Evolutionary conservation across 2,797 vertebrate species (phyloP), one percentile per base, ranked within the genome.

Genomic region (Tragelaphus oryx): DNA sequence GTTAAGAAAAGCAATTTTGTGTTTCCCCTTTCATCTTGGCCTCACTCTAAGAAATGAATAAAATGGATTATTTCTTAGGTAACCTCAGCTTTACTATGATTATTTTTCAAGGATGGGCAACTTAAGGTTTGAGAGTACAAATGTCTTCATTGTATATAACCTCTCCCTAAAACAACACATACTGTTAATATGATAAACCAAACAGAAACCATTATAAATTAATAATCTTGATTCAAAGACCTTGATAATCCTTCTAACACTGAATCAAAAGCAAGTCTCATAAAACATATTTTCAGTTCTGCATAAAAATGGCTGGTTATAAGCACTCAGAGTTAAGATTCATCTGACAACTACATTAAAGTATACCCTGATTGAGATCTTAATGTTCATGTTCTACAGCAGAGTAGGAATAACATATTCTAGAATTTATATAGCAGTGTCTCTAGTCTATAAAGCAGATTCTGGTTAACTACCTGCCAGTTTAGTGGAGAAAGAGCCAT

Each of bases 21-120:
- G 54, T 79, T 91, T 96, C 57, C 6, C 26, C 50, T 91, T 68
- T 84, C 82, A 50, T 75, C 85, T 60, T 20, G 13, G 65, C 10
- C 55, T 95, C 26, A 81, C 1, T 95, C 41, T 86, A 46, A 83
- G n/a, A 68, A 30, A 96, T 2, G 41, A 96, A 94, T 74, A 89
- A 84, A 93, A 85, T 48, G 44, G 92, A 95, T 92, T 86, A 91
- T 79, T 89, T 93, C 84, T 71, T 18, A 83, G 90, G 68, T 86
- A 87, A 91, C 41, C 33, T 95, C 30, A 65, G 78, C 68, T 96
- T 95, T 94, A 55, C 52, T 33, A 52, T 55, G 83, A 95, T 93
- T 93, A 93, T 74, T 95, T 88, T 95, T 96, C 90, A 94, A 89
- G 90, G 87, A 87, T 18, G 80, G 55, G 71, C 71, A 90, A 96